Evolutionary conservation across 2,888 invertebrate genomes (phyloP).

Genomic region (Chesias legatella): DNA sequence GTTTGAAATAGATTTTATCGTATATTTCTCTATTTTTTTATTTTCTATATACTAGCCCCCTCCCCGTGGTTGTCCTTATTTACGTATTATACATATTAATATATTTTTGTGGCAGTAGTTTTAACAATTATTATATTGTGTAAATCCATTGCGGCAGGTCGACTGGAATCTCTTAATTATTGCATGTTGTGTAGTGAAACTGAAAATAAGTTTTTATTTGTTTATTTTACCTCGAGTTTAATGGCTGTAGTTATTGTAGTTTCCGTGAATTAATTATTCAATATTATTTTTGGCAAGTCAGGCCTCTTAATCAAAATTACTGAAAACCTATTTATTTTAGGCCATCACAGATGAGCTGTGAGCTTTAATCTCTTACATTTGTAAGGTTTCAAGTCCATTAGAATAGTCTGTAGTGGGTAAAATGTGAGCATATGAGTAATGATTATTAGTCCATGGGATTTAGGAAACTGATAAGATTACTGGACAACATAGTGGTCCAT

Average conservation of each 20-base stretch:
- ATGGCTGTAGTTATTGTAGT: slow-evolving; percentile 61
- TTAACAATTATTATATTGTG: slow-evolving; percentile 65
- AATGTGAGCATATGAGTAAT: slow-evolving; percentile 16
- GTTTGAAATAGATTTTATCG: slow-evolving; percentile 78
- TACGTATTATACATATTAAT: slow-evolving; percentile 59
- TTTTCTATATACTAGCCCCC: slow-evolving; percentile 68
- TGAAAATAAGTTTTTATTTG: slow-evolving; percentile 72
- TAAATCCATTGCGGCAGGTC: slow-evolving; percentile 60
- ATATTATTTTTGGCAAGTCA: slow-evolving; percentile 62
- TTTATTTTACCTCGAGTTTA: slow-evolving; percentile 67
- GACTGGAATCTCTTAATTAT: slow-evolving; percentile 64
- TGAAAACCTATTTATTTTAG: slow-evolving; percentile 38
- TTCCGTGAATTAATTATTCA: slow-evolving; percentile 49
- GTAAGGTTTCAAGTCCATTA: slow-evolving; percentile 54
- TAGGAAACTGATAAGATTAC: slow-evolving; percentile 51
- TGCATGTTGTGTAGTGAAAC: slow-evolving; percentile 71
- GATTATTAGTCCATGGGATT: slow-evolving; percentile 41
- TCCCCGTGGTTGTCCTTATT: slow-evolving; percentile 66
- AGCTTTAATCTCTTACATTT: slow-evolving; percentile 54
- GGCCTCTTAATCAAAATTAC: slow-evolving; percentile 51
- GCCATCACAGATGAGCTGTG: slow-evolving; percentile 35
- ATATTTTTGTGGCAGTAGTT: slow-evolving; percentile 76
- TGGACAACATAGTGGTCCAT: slow-evolving; percentile 25
- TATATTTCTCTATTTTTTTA: slow-evolving; percentile 75
- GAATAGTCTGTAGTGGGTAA: slow-evolving; percentile 32